These are phyloP conservation scores for Limonius californicus DNA, from an alignment of 1,140 invertebrate species.

Conservation along the genomic window DNA sequence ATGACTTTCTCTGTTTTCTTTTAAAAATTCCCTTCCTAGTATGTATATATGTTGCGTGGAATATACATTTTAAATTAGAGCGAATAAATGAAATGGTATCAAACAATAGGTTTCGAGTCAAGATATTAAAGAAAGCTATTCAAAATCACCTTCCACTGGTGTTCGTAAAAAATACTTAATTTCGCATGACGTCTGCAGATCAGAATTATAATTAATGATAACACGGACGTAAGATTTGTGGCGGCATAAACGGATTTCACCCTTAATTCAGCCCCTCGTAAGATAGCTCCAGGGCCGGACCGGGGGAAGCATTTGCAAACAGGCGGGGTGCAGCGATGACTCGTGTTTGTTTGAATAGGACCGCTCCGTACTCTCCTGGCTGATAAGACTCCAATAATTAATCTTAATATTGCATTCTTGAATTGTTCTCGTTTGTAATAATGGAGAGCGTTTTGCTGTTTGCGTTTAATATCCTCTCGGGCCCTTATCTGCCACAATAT, in stretches of 20 bases:
- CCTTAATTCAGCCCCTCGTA: background rate
- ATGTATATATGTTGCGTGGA: too few relatives aligned
- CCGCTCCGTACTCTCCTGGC: slow-evolving; percentile 27
- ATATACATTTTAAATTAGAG: too few relatives aligned
- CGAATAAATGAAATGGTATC: too few relatives aligned
- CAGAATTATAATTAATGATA: slow-evolving; percentile 37
- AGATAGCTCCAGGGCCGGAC: slow-evolving; percentile 19
- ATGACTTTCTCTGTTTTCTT: too few relatives aligned
- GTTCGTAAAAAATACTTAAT: slow-evolving; percentile 31
- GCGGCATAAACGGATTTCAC: slow-evolving; percentile 15
- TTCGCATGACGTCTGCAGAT: slow-evolving; percentile 37
- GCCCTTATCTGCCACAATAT: slow-evolving; percentile 23
- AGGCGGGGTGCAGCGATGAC: slow-evolving; percentile 25
- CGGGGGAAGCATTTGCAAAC: slow-evolving; percentile 16
- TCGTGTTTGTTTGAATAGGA: slow-evolving; percentile 36
- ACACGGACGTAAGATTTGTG: slow-evolving; percentile 29
- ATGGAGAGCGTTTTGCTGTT: background rate
- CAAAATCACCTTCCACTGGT: background rate
- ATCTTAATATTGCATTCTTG: slow-evolving; percentile 38
- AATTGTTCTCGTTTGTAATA: slow-evolving; percentile 21
- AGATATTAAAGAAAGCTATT: too few relatives aligned
- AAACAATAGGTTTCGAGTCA: too few relatives aligned
- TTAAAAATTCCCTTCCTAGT: too few relatives aligned
- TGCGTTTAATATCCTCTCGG: background rate
- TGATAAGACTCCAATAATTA: slow-evolving; percentile 35